Conservation (phyloP, 2,113 vertebrate species). For the Cyphomyrus plagiostoma region DNA sequence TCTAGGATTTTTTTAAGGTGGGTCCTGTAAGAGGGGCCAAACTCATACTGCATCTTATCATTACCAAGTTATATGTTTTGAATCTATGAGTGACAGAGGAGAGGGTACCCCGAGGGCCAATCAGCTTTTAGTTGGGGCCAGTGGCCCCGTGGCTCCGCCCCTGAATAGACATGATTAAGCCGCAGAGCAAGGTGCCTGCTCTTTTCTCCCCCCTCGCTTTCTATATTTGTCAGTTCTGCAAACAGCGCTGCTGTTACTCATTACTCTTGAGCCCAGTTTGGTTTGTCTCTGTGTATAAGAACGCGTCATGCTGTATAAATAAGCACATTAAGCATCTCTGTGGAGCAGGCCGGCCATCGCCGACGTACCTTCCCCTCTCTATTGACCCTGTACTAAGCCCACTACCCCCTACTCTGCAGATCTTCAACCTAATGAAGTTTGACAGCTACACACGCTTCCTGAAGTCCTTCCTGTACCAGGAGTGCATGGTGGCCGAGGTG, state of each 20-base stretch:
- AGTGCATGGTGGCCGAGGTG: constrained; percentile 86
- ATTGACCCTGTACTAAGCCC: background rate
- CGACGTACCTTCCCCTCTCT: background rate
- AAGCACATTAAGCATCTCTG: background rate
- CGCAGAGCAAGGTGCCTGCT: background rate
- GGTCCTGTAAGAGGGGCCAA: background rate
- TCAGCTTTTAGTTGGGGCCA: background rate
- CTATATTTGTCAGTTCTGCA: background rate
- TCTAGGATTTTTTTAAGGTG: background rate
- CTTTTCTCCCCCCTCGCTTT: background rate
- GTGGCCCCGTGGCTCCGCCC: background rate
- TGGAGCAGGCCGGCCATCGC: background rate
- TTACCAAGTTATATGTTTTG: background rate
- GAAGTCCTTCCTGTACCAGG: constrained; percentile 90
- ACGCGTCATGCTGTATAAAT: background rate
- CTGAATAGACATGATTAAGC: background rate
- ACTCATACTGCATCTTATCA: background rate
- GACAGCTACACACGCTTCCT: constrained; percentile 96
- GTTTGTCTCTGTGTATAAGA: background rate
- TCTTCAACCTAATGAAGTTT: constrained; percentile 99
- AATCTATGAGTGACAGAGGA: background rate
- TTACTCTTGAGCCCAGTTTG: background rate
- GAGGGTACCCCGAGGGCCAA: background rate
- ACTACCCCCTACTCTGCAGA: constrained; percentile 58
- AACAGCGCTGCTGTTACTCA: background rate